Percentiles rank a stretch among this genome's conserved stretches.
phyloP scores from a whole-genome alignment of 2,797 vertebrate species.

The Myotis daubentonii region DNA sequence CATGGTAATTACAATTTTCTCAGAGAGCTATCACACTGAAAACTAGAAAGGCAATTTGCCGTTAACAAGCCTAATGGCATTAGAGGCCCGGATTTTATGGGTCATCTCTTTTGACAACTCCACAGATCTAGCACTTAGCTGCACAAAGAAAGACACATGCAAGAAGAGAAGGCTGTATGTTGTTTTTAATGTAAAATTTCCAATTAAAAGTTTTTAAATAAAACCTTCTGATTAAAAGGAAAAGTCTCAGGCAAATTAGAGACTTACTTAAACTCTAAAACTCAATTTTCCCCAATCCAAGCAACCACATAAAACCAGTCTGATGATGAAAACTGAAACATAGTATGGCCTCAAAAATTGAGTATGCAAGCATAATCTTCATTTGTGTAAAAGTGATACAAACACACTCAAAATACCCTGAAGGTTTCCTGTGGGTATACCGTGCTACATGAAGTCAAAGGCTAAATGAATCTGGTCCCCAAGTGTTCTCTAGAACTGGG shows the following conservation, averaged over 20 bases:
- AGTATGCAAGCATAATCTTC: slow-evolving; percentile 20
- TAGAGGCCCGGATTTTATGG: background rate
- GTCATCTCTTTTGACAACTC: background rate
- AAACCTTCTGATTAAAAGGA: background rate
- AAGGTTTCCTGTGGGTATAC: slow-evolving; percentile 27
- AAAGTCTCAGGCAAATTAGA: background rate
- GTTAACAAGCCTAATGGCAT: background rate
- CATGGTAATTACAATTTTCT: background rate
- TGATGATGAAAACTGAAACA: slow-evolving; percentile 49
- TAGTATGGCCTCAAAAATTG: background rate
- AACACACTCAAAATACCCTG: slow-evolving; percentile 31
- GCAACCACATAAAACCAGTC: background rate
- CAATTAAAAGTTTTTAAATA: background rate
- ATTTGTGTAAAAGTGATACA: slow-evolving; percentile 49
- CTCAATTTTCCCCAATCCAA: background rate
- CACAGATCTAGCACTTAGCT: background rate
- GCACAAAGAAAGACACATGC: background rate
- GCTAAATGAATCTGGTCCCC: slow-evolving; percentile 62
- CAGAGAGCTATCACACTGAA: background rate
- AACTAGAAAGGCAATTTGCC: background rate
- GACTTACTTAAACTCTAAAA: slow-evolving; percentile 7
- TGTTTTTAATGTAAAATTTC: background rate
- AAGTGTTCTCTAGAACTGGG: slow-evolving; percentile 25
- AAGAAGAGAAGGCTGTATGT: background rate
- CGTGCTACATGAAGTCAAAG: slow-evolving; percentile 68